Base-by-base conservation (phyloP, 2,113 vertebrate species). In the Sitta europaea region DNA sequence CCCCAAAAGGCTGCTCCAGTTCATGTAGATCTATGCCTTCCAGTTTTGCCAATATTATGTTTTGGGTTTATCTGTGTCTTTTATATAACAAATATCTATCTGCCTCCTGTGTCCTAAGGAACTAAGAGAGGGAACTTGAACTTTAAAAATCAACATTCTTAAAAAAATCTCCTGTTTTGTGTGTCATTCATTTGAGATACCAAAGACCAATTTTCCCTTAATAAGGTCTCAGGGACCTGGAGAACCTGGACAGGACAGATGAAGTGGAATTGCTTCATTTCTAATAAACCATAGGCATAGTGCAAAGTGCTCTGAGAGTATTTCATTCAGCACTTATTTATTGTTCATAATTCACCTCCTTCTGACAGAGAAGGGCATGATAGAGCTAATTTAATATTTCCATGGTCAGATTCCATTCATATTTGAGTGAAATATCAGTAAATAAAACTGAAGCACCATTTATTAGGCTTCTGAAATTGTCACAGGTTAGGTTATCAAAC, bases 371-470 rank as follows among this genome's bases (percentile, higher is more conserved):
- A 96, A 96, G 96, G 97, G 89, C 96, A 96, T 29, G 75, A 96
- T 71, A 87, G 91, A 95, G 84, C 88, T 94, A 97, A 97, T 96
- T 95, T 94, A 92, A 95, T 93, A 92, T 86, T 86, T 88, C 71
- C 84, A 51, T 78, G 96, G 90, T 95, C 70, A 79, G 92, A 97
- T 96, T 97, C 95, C 92, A 96, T 96, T 97, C 94, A 96, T 95
- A 96, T 96, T 95, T 92, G 96, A 97, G 87, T 82, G 90, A 97
- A 97, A 96, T 96, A 97, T 97, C 97, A 97, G 96, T 97, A 97
- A 97, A 97, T 95, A 96, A 97, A 96, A 93, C 80, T 93, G 97
- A 96, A 96, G 92, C 62, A 86, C 58, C 82, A 97, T 97, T 97
- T 96, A 96, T 96, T 97, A 97, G 79, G 74, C 66, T 95, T 85